phyloP scores from a whole-genome alignment of 2,888 invertebrate genomes.

The Drosophila flavopinicola region DNA sequence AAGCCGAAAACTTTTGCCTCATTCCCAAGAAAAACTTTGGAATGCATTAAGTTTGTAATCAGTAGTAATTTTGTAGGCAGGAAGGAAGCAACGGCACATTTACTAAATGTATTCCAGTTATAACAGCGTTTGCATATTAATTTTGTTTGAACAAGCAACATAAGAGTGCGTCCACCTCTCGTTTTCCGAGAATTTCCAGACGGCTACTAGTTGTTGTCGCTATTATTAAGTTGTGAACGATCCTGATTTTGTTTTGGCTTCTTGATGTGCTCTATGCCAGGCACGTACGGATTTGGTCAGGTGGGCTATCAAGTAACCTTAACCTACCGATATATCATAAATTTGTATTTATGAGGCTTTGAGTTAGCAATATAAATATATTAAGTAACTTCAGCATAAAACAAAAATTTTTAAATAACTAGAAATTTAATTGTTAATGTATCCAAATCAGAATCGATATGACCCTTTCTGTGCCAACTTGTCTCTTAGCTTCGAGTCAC shows the following conservation, averaged over 20 bases:
- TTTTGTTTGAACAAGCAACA: constrained; percentile 33
- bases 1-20: constrained; percentile 43
- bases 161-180: constrained; percentile 38
- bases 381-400: not conserved
- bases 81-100: constrained; percentile 49
- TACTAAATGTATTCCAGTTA: constrained; percentile 52
- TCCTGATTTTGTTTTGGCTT: constrained; percentile 8
- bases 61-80: constrained; percentile 39
- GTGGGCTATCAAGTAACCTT: constrained; percentile 18
- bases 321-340: constrained; percentile 28
- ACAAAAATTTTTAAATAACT: not conserved
- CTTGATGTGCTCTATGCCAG: constrained; percentile 39
- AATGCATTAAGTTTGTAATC: constrained; percentile 75
- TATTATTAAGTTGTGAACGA: constrained; percentile 60
- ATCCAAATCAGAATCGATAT: no score
- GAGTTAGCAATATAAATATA: not conserved
- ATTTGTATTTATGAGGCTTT: constrained; percentile 9
- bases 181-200: constrained; percentile 19
- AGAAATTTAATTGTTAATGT: no score
- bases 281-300: constrained; percentile 41
- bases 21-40: constrained; percentile 53
- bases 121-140: constrained; percentile 72
- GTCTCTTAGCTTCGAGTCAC: no score
- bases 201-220: constrained; percentile 8
- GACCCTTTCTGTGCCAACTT: no score